phyloP scores from a whole-genome alignment of 2,888 invertebrate genomes.

The Amblyjoppa proteus region DNA sequence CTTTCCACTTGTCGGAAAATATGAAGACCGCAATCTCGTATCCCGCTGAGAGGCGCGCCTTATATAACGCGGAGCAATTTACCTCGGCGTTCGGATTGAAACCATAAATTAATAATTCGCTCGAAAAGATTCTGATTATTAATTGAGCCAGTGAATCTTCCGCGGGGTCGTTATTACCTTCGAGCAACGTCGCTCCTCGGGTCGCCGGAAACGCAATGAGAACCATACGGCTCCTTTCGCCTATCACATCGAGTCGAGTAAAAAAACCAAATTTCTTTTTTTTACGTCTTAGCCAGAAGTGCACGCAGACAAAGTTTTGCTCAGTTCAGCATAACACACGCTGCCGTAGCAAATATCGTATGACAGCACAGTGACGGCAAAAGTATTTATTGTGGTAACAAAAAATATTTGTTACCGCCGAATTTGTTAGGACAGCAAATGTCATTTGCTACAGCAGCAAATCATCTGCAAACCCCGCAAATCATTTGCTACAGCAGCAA shows the following conservation, averaged over 20 bases:
- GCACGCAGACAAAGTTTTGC: too few species aligned
- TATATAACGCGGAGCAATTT: background rate
- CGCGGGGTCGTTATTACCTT: background rate
- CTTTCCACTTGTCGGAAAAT: slow-evolving; percentile 50
- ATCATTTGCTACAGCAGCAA: too few species aligned
- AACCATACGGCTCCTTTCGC: too few species aligned
- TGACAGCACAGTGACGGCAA: too few species aligned
- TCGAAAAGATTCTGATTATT: background rate
- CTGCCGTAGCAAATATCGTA: too few species aligned
- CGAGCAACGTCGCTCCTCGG: background rate
- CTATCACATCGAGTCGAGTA: background rate
- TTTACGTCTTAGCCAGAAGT: slow-evolving; percentile 6
- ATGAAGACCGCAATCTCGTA: slow-evolving; percentile 19
- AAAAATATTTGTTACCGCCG: too few species aligned
- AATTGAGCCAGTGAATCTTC: background rate
- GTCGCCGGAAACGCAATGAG: background rate
- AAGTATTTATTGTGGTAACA: too few species aligned
- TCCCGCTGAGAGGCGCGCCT: background rate
- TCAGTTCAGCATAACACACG: too few species aligned
- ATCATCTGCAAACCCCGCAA: too few species aligned
- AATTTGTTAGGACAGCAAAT: too few species aligned
- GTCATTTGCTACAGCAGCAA: too few species aligned
- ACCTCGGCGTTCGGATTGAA: background rate
- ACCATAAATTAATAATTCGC: slow-evolving; percentile 10
- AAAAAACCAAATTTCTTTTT: slow-evolving; percentile 19